Percentiles rank a stretch among this genome's conserved stretches.
phyloP scores from a whole-genome alignment of 2,888 invertebrate species.

The Antitype chi region DNA sequence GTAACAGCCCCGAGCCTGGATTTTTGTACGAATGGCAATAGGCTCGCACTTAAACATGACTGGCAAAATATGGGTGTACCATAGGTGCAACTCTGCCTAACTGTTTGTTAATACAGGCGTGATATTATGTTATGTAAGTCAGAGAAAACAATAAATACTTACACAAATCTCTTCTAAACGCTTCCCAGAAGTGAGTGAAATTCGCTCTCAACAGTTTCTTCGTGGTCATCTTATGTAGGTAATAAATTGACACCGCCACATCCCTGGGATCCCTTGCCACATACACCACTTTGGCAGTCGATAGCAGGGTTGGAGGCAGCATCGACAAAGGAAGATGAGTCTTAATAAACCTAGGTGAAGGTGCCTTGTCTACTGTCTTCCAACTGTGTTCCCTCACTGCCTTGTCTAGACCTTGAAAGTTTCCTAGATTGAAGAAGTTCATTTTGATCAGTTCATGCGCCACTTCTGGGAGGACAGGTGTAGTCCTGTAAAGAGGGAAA shows the following conservation, averaged over 20 bases:
- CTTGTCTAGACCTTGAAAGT: conserved; percentile 83
- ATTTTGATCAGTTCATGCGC: conserved; percentile 82
- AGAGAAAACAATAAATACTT: conserved; percentile 69
- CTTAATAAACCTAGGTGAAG: conserved; percentile 91
- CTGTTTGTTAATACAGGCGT: neutral
- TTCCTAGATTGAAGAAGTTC: conserved; percentile 84
- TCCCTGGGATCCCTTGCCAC: conserved; percentile 94
- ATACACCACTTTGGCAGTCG: conserved; percentile 91
- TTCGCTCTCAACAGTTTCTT: conserved; percentile 87
- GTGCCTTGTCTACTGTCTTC: conserved; percentile 79
- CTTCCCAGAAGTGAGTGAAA: conserved; percentile 91
- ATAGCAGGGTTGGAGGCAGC: conserved; percentile 88
- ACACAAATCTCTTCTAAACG: conserved; percentile 91
- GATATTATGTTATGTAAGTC: neutral
- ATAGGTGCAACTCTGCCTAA: neutral
- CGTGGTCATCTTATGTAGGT: conserved; percentile 91
- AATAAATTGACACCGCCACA: conserved; percentile 93
- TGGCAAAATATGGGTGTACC: neutral
- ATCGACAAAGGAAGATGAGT: conserved; percentile 92
- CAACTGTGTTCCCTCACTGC: conserved; percentile 81
- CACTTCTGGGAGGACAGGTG: conserved; percentile 82
- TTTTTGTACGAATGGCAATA: neutral
- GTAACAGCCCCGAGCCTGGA: neutral
- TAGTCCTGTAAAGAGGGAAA: conserved; percentile 73
- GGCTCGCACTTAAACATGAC: neutral